These are phyloP conservation scores for Aleiodes alternator DNA, from an alignment of 2,888 invertebrate species.

Conservation along the genomic window DNA sequence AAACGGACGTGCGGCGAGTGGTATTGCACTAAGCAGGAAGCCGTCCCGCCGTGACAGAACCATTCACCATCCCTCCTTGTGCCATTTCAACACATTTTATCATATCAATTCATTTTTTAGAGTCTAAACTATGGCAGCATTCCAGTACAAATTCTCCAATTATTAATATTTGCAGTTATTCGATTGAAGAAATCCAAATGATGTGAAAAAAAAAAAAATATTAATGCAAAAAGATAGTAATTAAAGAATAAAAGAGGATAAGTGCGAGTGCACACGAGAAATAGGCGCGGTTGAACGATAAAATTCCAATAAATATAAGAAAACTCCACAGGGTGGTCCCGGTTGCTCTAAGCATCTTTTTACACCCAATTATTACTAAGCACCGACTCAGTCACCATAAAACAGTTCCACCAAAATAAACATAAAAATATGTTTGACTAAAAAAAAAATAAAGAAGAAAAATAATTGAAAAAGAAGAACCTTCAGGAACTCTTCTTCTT, in stretches of 20 bases:
- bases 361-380: slow-evolving; percentile 42
- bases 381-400: slow-evolving; percentile 38
- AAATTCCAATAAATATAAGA: slow-evolving; percentile 42
- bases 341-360: slow-evolving; percentile 35
- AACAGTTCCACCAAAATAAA: slow-evolving; percentile 22
- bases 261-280: slow-evolving; percentile 8
- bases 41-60: slow-evolving; percentile 78
- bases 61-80: slow-evolving; percentile 77
- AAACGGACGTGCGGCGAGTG: slow-evolving; percentile 70
- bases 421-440: neutral
- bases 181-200: neutral
- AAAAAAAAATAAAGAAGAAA: slow-evolving; percentile 14
- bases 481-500: slow-evolving; percentile 12
- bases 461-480: slow-evolving; percentile 33
- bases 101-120: slow-evolving; percentile 73
- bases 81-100: slow-evolving; percentile 69
- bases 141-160: slow-evolving; percentile 5
- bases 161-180: neutral
- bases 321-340: slow-evolving; percentile 46
- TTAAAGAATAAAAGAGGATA: neutral
- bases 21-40: slow-evolving; percentile 76
- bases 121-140: slow-evolving; percentile 61
- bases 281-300: slow-evolving; percentile 44
- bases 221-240: neutral
- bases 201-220: slow-evolving; percentile 5